phyloP scores from a whole-genome alignment of 2,888 invertebrate species.

The Callosobruchus maculatus region DNA sequence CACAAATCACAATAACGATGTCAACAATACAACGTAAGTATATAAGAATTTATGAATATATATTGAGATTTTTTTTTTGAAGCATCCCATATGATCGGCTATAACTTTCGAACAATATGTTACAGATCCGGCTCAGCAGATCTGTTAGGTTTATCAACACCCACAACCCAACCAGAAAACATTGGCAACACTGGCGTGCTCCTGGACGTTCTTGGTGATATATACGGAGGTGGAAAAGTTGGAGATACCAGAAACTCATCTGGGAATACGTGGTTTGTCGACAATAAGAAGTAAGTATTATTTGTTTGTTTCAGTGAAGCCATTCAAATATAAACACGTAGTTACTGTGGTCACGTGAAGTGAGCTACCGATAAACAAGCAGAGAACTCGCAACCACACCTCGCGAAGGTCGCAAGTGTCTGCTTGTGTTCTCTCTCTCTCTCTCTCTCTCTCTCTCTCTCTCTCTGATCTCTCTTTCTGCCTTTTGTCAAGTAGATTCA shows the following conservation, averaged over 20 bases:
- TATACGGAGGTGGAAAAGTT: slow-evolving; percentile 62
- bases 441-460: too few species aligned
- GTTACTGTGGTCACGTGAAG: too few species aligned
- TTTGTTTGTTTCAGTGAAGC: background rate
- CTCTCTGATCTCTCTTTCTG: too few species aligned
- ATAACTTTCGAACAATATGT: slow-evolving; percentile 4
- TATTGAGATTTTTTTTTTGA: background rate
- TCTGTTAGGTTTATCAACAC: slow-evolving; percentile 83
- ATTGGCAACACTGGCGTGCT: slow-evolving; percentile 71
- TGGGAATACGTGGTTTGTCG: slow-evolving; percentile 36
- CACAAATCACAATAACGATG: slow-evolving; percentile 51
- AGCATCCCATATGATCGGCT: background rate
- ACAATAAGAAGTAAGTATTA: slow-evolving; percentile 73
- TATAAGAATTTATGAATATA: background rate
- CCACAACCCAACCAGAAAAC: slow-evolving; percentile 69
- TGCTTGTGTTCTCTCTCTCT: too few species aligned
- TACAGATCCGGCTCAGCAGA: slow-evolving; percentile 63
- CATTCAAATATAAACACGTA: too few species aligned
- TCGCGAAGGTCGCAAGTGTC: too few species aligned
- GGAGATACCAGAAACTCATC: slow-evolving; percentile 48
- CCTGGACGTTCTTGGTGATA: slow-evolving; percentile 88
- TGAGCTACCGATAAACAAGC: too few species aligned
- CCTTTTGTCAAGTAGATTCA: too few species aligned
- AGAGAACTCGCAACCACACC: too few species aligned
- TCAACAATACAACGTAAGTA: slow-evolving; percentile 49